These are phyloP conservation scores for Dermolepida albohirtum DNA, from an alignment of 2,888 invertebrate species.

Conservation along the genomic window DNA sequence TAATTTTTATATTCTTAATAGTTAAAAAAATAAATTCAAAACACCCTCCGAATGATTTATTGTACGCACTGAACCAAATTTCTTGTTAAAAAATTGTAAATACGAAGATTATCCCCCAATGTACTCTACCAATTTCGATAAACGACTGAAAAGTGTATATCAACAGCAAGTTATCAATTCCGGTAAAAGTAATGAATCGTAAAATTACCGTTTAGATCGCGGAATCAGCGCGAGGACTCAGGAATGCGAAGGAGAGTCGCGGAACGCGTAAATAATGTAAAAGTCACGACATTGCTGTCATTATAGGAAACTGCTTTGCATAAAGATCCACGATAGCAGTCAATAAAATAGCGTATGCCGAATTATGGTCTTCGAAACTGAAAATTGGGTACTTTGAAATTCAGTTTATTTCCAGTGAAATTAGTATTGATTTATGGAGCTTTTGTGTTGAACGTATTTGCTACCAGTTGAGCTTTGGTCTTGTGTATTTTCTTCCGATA, in stretches of 20 bases:
- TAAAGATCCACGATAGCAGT: constrained; percentile 63
- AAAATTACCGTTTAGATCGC: constrained; percentile 63
- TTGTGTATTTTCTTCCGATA: constrained; percentile 1
- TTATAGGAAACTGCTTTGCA: constrained; percentile 66
- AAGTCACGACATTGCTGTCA: constrained; percentile 62
- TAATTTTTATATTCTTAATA: no score
- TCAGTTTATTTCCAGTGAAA: constrained; percentile 57
- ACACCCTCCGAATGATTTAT: no score
- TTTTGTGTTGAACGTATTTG: constrained; percentile 54
- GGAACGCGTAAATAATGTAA: constrained; percentile 64
- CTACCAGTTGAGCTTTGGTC: constrained; percentile 42
- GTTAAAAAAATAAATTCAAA: no score
- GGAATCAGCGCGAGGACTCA: constrained; percentile 31
- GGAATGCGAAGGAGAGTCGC: constrained; percentile 53
- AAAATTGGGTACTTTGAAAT: constrained; percentile 60
- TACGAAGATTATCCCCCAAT: constrained; percentile 24
- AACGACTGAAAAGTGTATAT: constrained; percentile 47
- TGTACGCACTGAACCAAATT: no score
- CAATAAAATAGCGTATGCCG: constrained; percentile 56
- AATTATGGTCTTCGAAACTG: constrained; percentile 54
- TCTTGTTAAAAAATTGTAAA: constrained; percentile 2
- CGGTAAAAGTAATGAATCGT: constrained; percentile 64
- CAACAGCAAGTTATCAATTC: constrained; percentile 62
- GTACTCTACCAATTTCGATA: constrained; percentile 33
- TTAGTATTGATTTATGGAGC: constrained; percentile 61